phyloP scores from a whole-genome alignment of 2,797 vertebrate species.

The Atherinosoma microstoma region DNA sequence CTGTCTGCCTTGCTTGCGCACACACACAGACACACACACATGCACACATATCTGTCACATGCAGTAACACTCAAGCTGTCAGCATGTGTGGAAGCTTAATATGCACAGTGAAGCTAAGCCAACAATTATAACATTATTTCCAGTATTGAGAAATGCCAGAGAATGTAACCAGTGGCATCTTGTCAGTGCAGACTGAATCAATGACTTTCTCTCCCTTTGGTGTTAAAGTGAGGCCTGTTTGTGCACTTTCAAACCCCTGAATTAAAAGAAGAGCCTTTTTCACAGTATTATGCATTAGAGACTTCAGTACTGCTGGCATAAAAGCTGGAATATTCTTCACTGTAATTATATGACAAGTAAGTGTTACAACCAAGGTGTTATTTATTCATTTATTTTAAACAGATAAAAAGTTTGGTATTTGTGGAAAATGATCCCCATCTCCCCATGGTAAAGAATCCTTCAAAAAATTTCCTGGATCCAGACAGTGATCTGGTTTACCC shows the following conservation, averaged over 20 bases:
- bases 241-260: slow-evolving; percentile 70
- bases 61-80: slow-evolving; percentile 78
- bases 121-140: slow-evolving; percentile 85
- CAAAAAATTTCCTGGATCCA: too few relatives aligned
- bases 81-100: slow-evolving; percentile 77
- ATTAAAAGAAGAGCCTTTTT: slow-evolving; percentile 70
- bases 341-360: slow-evolving; percentile 29
- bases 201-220: slow-evolving; percentile 76
- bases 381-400: slow-evolving; percentile 42
- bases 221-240: slow-evolving; percentile 70
- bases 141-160: slow-evolving; percentile 76
- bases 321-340: slow-evolving; percentile 57
- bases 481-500: too few relatives aligned
- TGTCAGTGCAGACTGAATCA: slow-evolving; percentile 75
- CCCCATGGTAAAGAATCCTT: too few relatives aligned
- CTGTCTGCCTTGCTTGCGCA: slow-evolving; percentile 52
- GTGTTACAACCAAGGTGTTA: slow-evolving; percentile 35
- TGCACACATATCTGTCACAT: slow-evolving; percentile 70
- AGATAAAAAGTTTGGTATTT: slow-evolving; percentile 21
- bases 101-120: slow-evolving; percentile 79
- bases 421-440: neutral
- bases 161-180: slow-evolving; percentile 78
- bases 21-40: slow-evolving; percentile 43
- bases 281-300: slow-evolving; percentile 63
- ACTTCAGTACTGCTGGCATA: slow-evolving; percentile 59